Evolutionary conservation across 2,888 invertebrate genomes (phyloP), one percentile per base, ranked within the genome.

Genomic region (Eurois occulta): DNA sequence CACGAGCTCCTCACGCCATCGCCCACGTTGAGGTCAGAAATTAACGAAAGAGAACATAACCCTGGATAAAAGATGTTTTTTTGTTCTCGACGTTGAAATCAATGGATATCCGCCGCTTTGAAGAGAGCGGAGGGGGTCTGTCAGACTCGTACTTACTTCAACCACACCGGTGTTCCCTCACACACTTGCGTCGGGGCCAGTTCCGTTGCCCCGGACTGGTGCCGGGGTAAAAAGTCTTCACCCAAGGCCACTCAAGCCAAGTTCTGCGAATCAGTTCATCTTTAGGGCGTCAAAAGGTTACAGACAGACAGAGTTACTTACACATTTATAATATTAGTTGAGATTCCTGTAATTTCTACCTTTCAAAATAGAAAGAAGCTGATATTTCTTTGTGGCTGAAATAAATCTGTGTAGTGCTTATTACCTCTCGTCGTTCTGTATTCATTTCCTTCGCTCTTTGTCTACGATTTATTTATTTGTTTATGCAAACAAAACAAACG

Each of bases 381-480:
- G 28, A 21, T 32, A 72, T 58, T 80, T 2, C 6, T 60, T n/a
- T 21, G 38, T 18, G 28, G 1, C 5, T 18, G 38, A 41, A 60
- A 72, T 80, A 60, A 32, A n/a, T 41, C 70, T 41, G 18, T 58
- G n/a, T 32, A n/a, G n/a, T 10, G 43, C 28, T 32, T 41, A 58
- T 4, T 32, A 32, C 6, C 24, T 41, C 35, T n/a, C 8, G 16
- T 24, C 16, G 24, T 80, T 52, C 8, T 28, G 10, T 62, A n/a
- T 58, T 74, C 35, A 64, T 64, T 81, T 73, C 28, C 64, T 60
- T 16, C 1, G 21, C 32, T 35, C 18, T 18, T 13, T 38, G 35
- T 35, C 11, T 3, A 32, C 32, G 2, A 35, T 24, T 21, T 58
- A 46, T 80, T 38, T 80, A 18, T 78, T 78, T n/a, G 5, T 32